These are phyloP conservation scores for Ostrea edulis DNA, from an alignment of 1,140 invertebrate genomes.

Conservation along the genomic window DNA sequence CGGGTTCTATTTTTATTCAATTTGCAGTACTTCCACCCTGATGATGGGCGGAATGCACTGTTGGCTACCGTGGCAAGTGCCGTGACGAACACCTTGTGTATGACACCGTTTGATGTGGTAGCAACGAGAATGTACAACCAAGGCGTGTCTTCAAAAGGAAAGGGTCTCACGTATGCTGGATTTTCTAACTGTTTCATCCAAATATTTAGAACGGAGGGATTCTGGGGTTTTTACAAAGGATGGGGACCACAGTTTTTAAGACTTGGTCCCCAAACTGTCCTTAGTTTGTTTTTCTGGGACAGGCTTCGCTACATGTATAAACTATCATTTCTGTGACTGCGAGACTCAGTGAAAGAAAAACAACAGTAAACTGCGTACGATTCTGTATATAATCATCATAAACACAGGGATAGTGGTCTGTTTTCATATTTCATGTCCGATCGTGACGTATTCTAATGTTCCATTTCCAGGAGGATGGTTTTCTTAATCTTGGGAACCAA, in stretches of 20 bases:
- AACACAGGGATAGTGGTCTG: background rate
- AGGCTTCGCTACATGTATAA: slow-evolving; percentile 22
- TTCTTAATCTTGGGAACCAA: background rate
- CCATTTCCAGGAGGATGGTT: slow-evolving; percentile 24
- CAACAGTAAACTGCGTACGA: background rate
- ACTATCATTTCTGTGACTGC: background rate
- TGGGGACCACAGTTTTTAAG: slow-evolving; percentile 24
- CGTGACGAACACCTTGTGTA: slow-evolving; percentile 2
- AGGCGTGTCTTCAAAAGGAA: slow-evolving; percentile 21
- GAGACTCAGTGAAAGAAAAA: background rate
- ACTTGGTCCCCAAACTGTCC: slow-evolving; percentile 34
- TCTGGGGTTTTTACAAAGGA: slow-evolving; percentile 33
- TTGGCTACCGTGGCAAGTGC: slow-evolving; percentile 14
- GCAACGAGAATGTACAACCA: slow-evolving; percentile 32
- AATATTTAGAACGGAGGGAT: slow-evolving; percentile 8
- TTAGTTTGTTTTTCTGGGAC: slow-evolving; percentile 38
- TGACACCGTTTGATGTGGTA: slow-evolving; percentile 34
- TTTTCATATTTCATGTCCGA: background rate
- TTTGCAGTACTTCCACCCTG: slow-evolving; percentile 13
- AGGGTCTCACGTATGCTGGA: slow-evolving; percentile 7
- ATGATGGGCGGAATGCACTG: slow-evolving; percentile 25
- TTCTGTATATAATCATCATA: slow-evolving; percentile 20
- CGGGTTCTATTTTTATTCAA: background rate
- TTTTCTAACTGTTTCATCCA: background rate
- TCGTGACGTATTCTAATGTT: slow-evolving; percentile 17